phyloP scores from a whole-genome alignment of 2,797 vertebrate genomes.

The Rhinoraja longicauda region DNA sequence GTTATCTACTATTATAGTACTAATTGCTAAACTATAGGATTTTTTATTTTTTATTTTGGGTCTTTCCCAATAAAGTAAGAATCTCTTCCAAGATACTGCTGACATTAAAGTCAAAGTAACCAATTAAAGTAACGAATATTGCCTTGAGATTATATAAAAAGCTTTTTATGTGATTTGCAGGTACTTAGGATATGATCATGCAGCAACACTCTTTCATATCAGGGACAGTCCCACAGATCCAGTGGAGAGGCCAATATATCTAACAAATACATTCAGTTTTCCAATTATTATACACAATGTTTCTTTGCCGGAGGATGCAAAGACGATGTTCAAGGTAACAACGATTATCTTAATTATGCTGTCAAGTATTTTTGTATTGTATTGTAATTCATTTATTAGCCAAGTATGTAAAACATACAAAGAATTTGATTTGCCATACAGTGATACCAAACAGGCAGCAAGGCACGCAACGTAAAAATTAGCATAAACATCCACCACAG shows the following conservation, averaged over 20 bases:
- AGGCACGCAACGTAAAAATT: no score
- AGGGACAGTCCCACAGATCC: constrained; percentile 85
- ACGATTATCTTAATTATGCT: not conserved
- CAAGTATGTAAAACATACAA: no score
- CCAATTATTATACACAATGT: constrained; percentile 85
- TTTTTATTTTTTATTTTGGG: not conserved
- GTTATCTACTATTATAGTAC: not conserved
- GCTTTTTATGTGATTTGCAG: constrained; percentile 47
- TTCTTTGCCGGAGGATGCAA: constrained; percentile 82
- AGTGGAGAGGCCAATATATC: constrained; percentile 78
- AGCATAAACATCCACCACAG: no score
- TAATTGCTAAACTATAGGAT: not conserved
- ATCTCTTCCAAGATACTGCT: not conserved
- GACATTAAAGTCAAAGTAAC: not conserved
- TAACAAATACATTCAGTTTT: constrained; percentile 91
- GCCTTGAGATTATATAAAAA: not conserved
- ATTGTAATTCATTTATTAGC: no score
- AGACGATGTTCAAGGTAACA: constrained; percentile 82
- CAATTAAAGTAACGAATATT: not conserved
- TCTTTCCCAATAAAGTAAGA: not conserved
- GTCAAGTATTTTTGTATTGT: not conserved
- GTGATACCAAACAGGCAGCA: no score
- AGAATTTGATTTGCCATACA: no score
- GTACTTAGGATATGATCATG: constrained; percentile 92
- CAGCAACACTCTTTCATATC: constrained; percentile 92